These are phyloP conservation scores for Ceratina calcarata DNA, from an alignment of 1,140 invertebrate genomes.

Conservation along the genomic window DNA sequence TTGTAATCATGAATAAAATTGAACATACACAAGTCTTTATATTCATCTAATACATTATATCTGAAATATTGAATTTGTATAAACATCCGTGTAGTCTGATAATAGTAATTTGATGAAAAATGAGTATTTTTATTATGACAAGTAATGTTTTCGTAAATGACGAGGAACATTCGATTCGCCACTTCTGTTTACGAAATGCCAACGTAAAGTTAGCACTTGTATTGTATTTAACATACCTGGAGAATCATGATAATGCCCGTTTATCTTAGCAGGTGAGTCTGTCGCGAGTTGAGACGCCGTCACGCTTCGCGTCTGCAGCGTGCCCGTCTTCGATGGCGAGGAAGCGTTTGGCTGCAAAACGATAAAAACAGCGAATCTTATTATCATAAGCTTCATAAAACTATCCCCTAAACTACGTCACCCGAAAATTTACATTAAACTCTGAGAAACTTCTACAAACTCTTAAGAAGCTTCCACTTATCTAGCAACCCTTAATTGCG, in stretches of 20 bases:
- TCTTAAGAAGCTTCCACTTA: background rate
- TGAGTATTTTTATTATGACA: background rate
- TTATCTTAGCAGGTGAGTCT: conserved; percentile 90
- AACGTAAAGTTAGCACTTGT: background rate
- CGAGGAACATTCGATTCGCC: background rate
- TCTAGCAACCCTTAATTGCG: no score
- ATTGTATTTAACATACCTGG: conserved; percentile 81
- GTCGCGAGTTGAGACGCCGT: conserved; percentile 93
- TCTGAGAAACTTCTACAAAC: background rate
- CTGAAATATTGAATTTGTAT: no score
- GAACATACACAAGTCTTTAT: background rate
- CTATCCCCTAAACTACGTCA: no score
- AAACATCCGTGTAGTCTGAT: no score
- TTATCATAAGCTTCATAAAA: background rate
- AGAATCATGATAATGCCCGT: conserved; percentile 86
- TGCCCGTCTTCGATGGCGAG: conserved; percentile 85
- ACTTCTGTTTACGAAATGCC: background rate
- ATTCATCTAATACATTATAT: no score
- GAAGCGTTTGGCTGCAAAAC: conserved; percentile 79
- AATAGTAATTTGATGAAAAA: no score
- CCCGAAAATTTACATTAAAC: background rate
- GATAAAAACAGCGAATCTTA: background rate
- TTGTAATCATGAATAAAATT: background rate
- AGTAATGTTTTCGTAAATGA: background rate
- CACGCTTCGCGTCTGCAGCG: conserved; percentile 92